These are phyloP conservation scores for Microctenopoma stevenorrisi DNA, from an alignment of 2,797 vertebrate genomes.

Conservation along the genomic window DNA sequence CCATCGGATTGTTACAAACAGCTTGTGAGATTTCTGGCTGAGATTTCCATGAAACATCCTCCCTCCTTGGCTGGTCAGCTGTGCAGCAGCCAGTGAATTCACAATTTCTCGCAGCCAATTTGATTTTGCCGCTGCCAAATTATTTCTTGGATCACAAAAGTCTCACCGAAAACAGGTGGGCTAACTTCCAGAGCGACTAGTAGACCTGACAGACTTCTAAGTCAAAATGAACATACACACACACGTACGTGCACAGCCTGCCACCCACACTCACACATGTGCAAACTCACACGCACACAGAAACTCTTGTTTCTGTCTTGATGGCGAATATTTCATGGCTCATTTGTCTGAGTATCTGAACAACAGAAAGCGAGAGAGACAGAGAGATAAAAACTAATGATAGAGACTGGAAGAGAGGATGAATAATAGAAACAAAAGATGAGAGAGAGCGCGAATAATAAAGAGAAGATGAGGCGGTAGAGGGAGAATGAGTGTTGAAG, in stretches of 20 bases:
- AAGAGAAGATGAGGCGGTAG: slow-evolving; percentile 57
- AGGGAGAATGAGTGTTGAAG: slow-evolving; percentile 60
- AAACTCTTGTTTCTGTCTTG: slow-evolving; percentile 53
- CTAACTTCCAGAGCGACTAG: slow-evolving; percentile 54
- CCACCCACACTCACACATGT: slow-evolving; percentile 29
- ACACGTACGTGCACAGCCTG: not conserved
- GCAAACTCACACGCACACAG: slow-evolving; percentile 21
- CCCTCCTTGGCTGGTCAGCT: slow-evolving; percentile 50
- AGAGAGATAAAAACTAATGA: slow-evolving; percentile 75
- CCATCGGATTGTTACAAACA: not conserved
- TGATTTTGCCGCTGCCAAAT: slow-evolving; percentile 53
- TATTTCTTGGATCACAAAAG: slow-evolving; percentile 49
- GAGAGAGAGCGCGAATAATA: slow-evolving; percentile 59
- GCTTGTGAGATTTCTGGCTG: slow-evolving; percentile 31
- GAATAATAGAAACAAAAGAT: slow-evolving; percentile 71
- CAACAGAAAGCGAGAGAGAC: slow-evolving; percentile 67
- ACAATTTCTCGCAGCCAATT: slow-evolving; percentile 46
- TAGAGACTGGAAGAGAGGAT: slow-evolving; percentile 61
- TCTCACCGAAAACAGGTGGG: slow-evolving; percentile 54
- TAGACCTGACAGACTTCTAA: slow-evolving; percentile 53
- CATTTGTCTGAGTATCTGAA: slow-evolving; percentile 74
- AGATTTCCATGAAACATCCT: slow-evolving; percentile 37
- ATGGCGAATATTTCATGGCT: slow-evolving; percentile 75
- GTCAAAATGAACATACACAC: slow-evolving; percentile 31
- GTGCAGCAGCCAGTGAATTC: slow-evolving; percentile 44